Base-by-base conservation (phyloP, 30 jellyfish, hydroid and myxozoan genomes). In the Calvadosia cruxmelitensis region DNA sequence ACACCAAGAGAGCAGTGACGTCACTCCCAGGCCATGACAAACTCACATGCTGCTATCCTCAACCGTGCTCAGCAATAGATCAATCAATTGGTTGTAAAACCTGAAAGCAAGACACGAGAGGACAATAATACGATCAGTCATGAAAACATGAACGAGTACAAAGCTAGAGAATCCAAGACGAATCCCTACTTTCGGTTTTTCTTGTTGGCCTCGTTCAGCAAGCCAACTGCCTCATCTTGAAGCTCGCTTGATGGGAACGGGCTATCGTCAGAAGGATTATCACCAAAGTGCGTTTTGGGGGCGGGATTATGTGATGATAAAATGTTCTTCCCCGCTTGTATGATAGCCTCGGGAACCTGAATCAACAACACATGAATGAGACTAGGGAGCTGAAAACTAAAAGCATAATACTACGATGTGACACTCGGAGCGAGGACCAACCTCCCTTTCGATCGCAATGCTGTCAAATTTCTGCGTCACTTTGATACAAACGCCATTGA, bases 1-100 rank as follows among this genome's bases (percentile, higher is more conserved):
- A n/a, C n/a, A n/a, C n/a, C n/a, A n/a, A n/a, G n/a, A n/a, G n/a
- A n/a, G n/a, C n/a, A n/a, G n/a, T n/a, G n/a, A n/a, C n/a, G n/a
- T n/a, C n/a, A n/a, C n/a, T n/a, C n/a, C n/a, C n/a, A n/a, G n/a
- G n/a, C n/a, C n/a, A n/a, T n/a, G n/a, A n/a, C n/a, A n/a, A n/a
- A 69, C 96, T 86, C 66, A 86, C 96, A 78, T 48, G 66, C 73
- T 64, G 35, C 64, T 74, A 42, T 81, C 92, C 33, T 86, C 85
- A 15, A 86, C 34, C 29, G 63, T 72, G n/a, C 53, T 70, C 0
- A 78, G 74, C 15, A 86, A 71, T 32, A 74, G 78, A 24, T 81
- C 82, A n/a, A 78, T 86, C 52, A 86, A 67, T 30, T 48, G 42
- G 50, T 67, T 49, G 49, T 86, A 78, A 1, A 67, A 51, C 30